Conservation (phyloP, 37 sponge, comb jelly and placozoan genomes). For the Crambe crambe region DNA sequence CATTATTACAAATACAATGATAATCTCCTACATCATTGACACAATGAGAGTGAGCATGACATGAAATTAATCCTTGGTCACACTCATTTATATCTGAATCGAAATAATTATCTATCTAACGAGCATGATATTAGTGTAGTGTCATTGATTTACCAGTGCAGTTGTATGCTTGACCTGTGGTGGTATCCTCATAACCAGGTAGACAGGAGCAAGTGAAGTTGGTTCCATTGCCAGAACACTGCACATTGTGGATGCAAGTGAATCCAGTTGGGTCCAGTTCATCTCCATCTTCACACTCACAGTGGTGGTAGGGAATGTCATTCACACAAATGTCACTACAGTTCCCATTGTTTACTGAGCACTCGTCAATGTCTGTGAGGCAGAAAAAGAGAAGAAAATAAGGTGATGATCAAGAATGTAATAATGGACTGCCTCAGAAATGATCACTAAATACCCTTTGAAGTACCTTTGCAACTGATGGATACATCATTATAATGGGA, state of each 20-base stretch:
- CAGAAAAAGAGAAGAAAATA: no score
- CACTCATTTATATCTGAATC: slow-evolving; percentile 48
- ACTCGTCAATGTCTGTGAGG: slow-evolving; percentile 49
- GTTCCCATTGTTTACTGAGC: slow-evolving; percentile 14
- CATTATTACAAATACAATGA: slow-evolving; percentile 30
- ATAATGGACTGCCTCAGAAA: no score
- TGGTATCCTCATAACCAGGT: slow-evolving; percentile 18
- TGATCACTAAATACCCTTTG: no score
- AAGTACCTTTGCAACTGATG: slow-evolving; percentile 15
- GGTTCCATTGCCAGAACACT: slow-evolving; percentile 1
- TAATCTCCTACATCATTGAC: slow-evolving; percentile 31
- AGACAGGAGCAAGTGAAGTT: slow-evolving; percentile 21
- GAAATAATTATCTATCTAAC: no score
- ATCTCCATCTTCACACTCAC: slow-evolving; percentile 32
- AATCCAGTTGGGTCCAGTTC: slow-evolving; percentile 4
- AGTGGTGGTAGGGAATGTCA: slow-evolving; percentile 27
- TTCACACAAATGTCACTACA: slow-evolving; percentile 38
- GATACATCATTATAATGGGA: slow-evolving; percentile 14
- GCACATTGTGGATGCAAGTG: slow-evolving; percentile 13
- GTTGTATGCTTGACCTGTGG: neutral
- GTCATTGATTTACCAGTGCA: slow-evolving; percentile 38
- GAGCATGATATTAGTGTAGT: no score
- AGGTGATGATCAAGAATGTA: no score
- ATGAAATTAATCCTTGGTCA: neutral
- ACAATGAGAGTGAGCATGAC: slow-evolving; percentile 16